Percentiles rank a stretch among this genome's conserved stretches.
Conservation (phyloP, 2,888 invertebrate species). For the Eutolmus rufibarbis region DNA sequence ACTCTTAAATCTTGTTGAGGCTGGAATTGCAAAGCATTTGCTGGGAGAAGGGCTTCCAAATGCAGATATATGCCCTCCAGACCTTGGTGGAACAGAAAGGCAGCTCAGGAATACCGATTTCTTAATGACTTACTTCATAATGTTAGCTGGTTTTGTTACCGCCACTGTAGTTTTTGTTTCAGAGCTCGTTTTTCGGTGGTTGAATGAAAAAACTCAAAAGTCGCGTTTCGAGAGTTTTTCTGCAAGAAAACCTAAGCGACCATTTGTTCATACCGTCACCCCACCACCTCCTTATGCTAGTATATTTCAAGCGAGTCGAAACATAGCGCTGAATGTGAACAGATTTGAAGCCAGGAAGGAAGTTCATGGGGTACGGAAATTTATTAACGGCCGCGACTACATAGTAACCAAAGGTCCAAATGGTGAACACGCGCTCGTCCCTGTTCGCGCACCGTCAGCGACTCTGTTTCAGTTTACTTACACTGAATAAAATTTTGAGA, state of each 20-base stretch:
- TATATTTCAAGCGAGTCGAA: constrained; percentile 53
- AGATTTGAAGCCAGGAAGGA: not conserved
- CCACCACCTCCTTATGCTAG: constrained; percentile 74
- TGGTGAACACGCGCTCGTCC: constrained; percentile 74
- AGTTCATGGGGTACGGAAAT: constrained; percentile 62
- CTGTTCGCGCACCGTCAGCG: constrained; percentile 78
- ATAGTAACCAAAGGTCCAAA: constrained; percentile 70
- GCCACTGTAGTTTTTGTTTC: constrained; percentile 71
- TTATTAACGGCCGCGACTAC: constrained; percentile 80
- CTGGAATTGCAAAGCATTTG: constrained; percentile 76
- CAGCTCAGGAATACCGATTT: constrained; percentile 79
- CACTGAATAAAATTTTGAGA: constrained; percentile 54
- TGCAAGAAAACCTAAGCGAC: not conserved
- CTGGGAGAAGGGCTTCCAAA: constrained; percentile 72
- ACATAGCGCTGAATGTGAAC: constrained; percentile 32
- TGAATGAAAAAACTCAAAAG: constrained; percentile 51
- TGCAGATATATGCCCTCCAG: constrained; percentile 80
- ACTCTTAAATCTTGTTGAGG: constrained; percentile 73
- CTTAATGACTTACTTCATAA: constrained; percentile 80
- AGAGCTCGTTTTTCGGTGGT: constrained; percentile 66
- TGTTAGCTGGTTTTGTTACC: constrained; percentile 73
- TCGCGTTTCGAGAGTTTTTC: not conserved
- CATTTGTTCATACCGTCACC: constrained; percentile 52
- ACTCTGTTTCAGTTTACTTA: constrained; percentile 73
- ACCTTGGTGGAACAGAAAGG: constrained; percentile 81